Evolutionary conservation across 2,113 vertebrate genomes (phyloP), one percentile per base, ranked within the genome.

Genomic region (Spea multiplicata): DNA sequence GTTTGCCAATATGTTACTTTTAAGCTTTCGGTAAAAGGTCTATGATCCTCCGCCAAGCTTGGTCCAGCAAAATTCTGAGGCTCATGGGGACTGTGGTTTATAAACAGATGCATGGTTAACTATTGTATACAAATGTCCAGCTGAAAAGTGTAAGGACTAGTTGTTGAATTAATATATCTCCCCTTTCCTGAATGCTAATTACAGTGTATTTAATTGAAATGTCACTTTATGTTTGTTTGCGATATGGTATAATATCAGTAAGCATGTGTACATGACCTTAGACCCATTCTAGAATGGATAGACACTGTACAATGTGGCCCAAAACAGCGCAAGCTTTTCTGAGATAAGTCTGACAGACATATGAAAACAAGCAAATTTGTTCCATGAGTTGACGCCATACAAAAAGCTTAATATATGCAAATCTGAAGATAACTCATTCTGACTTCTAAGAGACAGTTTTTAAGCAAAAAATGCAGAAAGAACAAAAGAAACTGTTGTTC

Each of bases 341-440:
- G 3, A 14, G 44, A 48, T 66, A 74, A 66, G 46, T 5, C 46
- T 74, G 17, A 65, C 10, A 44, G 17, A 49, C 61, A 73, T 13
- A 17, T 50, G 48, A 50, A 49, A 62, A 74, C 61, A 44, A 8
- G 12, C 47, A 62, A 47, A 74, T 74, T 74, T 66, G 73, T 74
- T 74, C 61, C 61, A 52, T 48, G 44, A 4, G 61, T 14, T 30
- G 44, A 30, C 50, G n/a, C 57, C 30, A 66, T 66, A 62, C 57
- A 74, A 71, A 66, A 46, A 30, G 30, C 30, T 30, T 30, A 30
- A 30, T 30, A 30, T 30, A 30, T 30, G 30, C 30, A 30, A 30
- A 30, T 47, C 71, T 59, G 44, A n/a, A 59, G 71, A 45, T 73
- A 73, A 73, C 59, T 61, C 44, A 59, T 30, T 30, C 30, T 30